phyloP scores from a whole-genome alignment of 2,888 invertebrate species.

The Crocallis elinguaria region DNA sequence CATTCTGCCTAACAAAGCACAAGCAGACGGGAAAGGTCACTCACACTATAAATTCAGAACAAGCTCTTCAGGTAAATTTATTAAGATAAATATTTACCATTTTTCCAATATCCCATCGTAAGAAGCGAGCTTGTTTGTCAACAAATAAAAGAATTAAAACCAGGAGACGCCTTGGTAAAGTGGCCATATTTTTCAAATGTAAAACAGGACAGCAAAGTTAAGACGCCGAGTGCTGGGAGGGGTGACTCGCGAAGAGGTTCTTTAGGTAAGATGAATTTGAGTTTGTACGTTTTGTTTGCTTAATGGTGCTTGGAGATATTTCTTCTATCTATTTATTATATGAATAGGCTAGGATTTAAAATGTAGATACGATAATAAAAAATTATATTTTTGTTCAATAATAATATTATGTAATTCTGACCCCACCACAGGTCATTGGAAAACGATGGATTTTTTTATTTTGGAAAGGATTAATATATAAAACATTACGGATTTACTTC shows the following conservation, averaged over 20 bases:
- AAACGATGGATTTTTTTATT: no score
- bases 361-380: background rate
- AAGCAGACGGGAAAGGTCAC: background rate
- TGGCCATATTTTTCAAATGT: slow-evolving; percentile 27
- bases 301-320: slow-evolving; percentile 17
- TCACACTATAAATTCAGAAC: slow-evolving; percentile 20
- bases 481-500: no score
- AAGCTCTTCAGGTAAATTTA: slow-evolving; percentile 13
- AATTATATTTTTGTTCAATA: no score
- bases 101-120: slow-evolving; percentile 25
- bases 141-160: slow-evolving; percentile 30
- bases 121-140: slow-evolving; percentile 25
- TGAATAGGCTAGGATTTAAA: background rate
- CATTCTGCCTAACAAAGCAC: background rate
- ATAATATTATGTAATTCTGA: no score
- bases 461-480: no score
- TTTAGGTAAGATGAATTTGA: slow-evolving; percentile 27
- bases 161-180: slow-evolving; percentile 16
- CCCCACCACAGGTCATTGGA: no score
- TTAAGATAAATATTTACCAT: slow-evolving; percentile 18
- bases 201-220: slow-evolving; percentile 23
- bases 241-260: slow-evolving; percentile 17
- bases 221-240: slow-evolving; percentile 5
- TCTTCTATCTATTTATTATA: slow-evolving; percentile 12
- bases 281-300: slow-evolving; percentile 26